Evolutionary conservation across 2,888 invertebrate species (phyloP), one percentile per base, ranked within the genome.

Genomic region (Drosophila kanekoi): DNA sequence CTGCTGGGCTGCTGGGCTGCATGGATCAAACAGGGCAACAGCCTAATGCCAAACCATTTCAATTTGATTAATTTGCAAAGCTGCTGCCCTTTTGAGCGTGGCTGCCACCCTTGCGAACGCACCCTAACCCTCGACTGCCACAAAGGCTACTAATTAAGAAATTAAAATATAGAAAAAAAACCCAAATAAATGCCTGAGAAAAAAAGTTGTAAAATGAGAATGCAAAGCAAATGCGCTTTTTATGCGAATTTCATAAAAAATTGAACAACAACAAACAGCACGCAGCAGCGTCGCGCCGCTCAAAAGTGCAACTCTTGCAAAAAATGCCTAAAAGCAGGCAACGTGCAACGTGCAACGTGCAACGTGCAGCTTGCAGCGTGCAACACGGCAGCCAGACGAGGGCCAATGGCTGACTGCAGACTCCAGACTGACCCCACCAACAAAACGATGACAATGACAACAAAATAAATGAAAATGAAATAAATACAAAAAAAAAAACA

Each of bases 181-280:
- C 37, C 1, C 2, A 28, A 45, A 28, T 6, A 23, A 23, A 28
- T 28, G 23, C 23, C 23, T 23, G 6, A 23, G 8, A 2, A 8
- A 23, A 23, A 28, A 44, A 37, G 32, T 9, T 41, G n/a, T 14
- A 58, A 61, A 67, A 62, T 23, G 43, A 57, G 35, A 77, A 53
- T 48, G 62, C 68, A 69, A 43, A 51, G 59, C 35, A 77, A 85
- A 85, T 85, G 87, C 84, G 89, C 87, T 89, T 89, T 85, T 85
- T 65, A 81, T 79, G 89, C 72, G 87, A 73, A 89, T 85, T 89
- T 87, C 70, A 89, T 87, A 79, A 87, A 89, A 88, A 88, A 89
- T 89, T 83, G 56, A 89, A 65, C 87, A 87, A 86, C 84, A 87
- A 71, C 74, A 82, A 69, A 61, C 65, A 69, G 47, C 44, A 59